Evolutionary conservation across 1,140 invertebrate genomes (phyloP), one percentile per base, ranked within the genome.

Genomic region (Tenebrio molitor): DNA sequence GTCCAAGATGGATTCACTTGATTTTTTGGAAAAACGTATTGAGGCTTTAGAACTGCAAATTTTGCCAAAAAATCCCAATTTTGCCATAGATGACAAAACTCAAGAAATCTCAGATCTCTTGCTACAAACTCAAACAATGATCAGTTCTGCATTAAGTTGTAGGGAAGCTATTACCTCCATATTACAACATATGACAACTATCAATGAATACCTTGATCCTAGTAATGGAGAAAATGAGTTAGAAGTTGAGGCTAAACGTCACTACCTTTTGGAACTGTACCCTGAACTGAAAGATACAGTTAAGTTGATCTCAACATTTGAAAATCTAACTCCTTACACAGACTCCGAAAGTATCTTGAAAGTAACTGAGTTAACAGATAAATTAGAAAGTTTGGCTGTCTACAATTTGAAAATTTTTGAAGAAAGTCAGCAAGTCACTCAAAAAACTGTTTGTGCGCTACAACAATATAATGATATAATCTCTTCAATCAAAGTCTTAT

Each of bases 151-250:
- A 6, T 70, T 83, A 39, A 83, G 78, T 74, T 81, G 81, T 72
- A 71, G 81, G 33, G 80, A 83, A 65, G 72, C 73, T 0, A 80
- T 83, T 29, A 80, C 75, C 16, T 75, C 81, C 12, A 78, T 81
- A 8, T 66, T 83, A 15, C 67, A 80, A 65, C 71, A 76, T 44
- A 74, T 82, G 72, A 65, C 69, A 8, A 75, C 74, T 66, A 74
- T 83, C 5, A 81, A 83, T 63, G 79, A 81, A 10, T 83, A 80
- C 72, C 75, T 83, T 29, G 78, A 82, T 73, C 82, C 82, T 4
- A 73, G 41, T 15, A 77, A 76, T 76, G 74, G 71, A 12, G 79
- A 77, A 53, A 77, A 76, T 46, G 75, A 78, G 29, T 33, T 82
- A n/a, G 80, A 81, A 68, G 68, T 79, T 5, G 78, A 81, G 62